Base-by-base conservation (phyloP, 2,797 vertebrate genomes). In the Lindbergichthys nudifrons region DNA sequence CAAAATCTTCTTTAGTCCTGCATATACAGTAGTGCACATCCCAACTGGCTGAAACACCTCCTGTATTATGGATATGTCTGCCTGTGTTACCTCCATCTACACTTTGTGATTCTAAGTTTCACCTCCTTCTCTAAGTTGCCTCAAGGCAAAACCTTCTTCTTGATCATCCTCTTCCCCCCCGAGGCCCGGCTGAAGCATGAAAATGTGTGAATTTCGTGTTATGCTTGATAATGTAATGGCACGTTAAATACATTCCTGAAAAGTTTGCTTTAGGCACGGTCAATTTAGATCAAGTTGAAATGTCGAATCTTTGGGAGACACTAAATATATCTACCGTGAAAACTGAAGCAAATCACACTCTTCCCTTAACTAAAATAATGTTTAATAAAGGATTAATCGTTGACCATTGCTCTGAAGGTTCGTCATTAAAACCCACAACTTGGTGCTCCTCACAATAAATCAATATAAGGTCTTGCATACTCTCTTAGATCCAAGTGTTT, bases 111-210 rank as follows among this genome's bases (percentile, higher is more conserved):
- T 50, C 21, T 21, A 46, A 42, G 56, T 57, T 79, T 83, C 42
- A 46, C 39, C 45, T 79, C 48, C n/a, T 53, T 47, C 30, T 58
- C 39, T 8, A 14, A 47, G 61, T 61, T 72, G 61, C 73, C 83
- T 56, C 1, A 3, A 69, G 67, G 66, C 62, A 63, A 70, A 51
- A 77, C 51, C 61, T 80, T 54, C 21, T 56, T 26, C 63, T 77
- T 79, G 41, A 86, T 82, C 75, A 70, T 51, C 50, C 9, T 21
- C 42, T 11, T 13, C 58, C 11, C 39, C 26, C 47, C 46, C 32
- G 32, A 23, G 59, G 70, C 61, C 32, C 13, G 59, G 9, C 56
- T 47, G 19, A 42, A 61, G 30, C 26, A 21, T 0, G 0, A n/a
- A 71, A 60, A 72, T 19, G 19, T 68, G 63, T 57, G 48, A 76